Percentiles rank a stretch among this genome's conserved stretches.
phyloP scores from a whole-genome alignment of 2,113 vertebrate genomes.

The Cyphomyrus discorhynchus region DNA sequence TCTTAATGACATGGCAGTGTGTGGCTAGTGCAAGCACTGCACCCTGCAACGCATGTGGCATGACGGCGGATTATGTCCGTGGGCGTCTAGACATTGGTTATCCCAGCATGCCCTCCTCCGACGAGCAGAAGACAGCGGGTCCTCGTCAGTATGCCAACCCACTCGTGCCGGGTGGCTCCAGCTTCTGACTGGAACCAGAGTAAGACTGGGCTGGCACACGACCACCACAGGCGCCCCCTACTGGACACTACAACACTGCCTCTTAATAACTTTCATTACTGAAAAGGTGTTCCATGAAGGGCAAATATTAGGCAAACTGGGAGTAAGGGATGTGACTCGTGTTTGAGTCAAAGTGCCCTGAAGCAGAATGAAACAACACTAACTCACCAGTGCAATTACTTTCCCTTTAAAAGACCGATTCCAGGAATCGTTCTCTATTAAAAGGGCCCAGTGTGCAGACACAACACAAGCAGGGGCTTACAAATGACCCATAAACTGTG shows the following conservation, averaged over 20 bases:
- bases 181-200: neutral
- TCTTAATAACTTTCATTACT: neutral
- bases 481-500: neutral
- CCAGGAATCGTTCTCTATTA: constrained; percentile 11
- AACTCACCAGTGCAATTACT: neutral
- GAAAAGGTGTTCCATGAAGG: neutral
- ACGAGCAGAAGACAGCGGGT: neutral
- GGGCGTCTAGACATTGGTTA: neutral
- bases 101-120: neutral
- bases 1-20: neutral
- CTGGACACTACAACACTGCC: neutral
- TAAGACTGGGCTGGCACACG: neutral
- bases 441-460: neutral
- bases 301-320: neutral
- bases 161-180: neutral
- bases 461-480: neutral
- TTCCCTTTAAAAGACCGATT: neutral
- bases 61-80: neutral
- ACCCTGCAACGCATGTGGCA: neutral
- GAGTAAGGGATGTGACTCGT: neutral
- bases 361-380: neutral
- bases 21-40: neutral
- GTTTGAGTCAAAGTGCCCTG: constrained; percentile 1
- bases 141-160: neutral
- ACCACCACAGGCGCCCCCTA: neutral